Base-by-base conservation (phyloP, 1,140 invertebrate genomes). In the Pseudomyrmex sp. region DNA sequence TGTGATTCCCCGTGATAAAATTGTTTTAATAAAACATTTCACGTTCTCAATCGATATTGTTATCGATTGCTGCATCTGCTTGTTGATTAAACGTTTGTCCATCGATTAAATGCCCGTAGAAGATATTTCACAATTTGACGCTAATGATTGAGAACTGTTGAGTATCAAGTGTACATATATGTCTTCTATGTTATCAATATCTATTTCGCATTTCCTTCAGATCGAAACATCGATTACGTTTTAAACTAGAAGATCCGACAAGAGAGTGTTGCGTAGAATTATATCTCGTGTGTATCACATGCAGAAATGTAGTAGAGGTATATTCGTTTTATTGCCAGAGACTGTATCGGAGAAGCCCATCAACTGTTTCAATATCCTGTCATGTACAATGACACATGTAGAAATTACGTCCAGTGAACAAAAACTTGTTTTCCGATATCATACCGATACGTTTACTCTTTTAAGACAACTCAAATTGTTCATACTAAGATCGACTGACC, bases 341-440 rank as follows among this genome's bases (percentile, higher is more conserved):
- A 26, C 66, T 69, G 13, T 69, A 35, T 70, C 63, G 23, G 74
- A 18, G 82, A 87, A 87, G 63, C 74, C 82, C 54, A 5, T 70
- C 74, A 35, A 66, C 59, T n/a, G 82, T 61, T 46, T 72, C 70
- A 62, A 80, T 70, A 84, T 80, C 82, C 69, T 84, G n/a, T 74
- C 44, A 54, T 74, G 9, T 54, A 46, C 15, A 65, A 26, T 75
- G 52, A 48, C 63, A 70, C 18, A 18, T 18, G 18, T 18, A 18
- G 0, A 18, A 18, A 18, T 18, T 18, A 18, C 18, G 18, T 18
- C 18, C 18, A 18, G 18, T 18, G 18, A 18, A 18, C 0, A 18
- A 18, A 18, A 18, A 18, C 18, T 18, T 18, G 18, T 18, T 18
- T 18, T 18, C 18, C 18, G 18, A 18, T 18, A 18, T 18, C 18